phyloP scores from a whole-genome alignment of 2,888 invertebrate genomes.

The Meteorus cinctellus region DNA sequence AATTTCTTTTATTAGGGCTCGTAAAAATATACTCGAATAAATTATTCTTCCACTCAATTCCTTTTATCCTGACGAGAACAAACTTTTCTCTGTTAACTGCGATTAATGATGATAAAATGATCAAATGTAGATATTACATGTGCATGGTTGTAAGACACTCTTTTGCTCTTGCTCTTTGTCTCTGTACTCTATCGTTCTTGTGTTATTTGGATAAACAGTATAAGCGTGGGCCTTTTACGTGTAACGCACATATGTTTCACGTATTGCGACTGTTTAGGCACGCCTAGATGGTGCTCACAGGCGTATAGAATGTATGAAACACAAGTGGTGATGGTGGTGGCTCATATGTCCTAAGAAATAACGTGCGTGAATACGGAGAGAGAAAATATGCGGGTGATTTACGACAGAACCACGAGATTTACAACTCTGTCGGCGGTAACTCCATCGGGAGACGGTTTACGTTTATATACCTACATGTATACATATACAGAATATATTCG shows the following conservation, averaged over 20 bases:
- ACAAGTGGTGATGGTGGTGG: not conserved
- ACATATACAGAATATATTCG: conserved; percentile 26
- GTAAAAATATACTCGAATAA: no score
- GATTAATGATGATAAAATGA: not conserved
- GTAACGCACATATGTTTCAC: conserved; percentile 3
- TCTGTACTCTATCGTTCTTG: not conserved
- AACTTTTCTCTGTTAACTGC: not conserved
- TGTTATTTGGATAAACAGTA: not conserved
- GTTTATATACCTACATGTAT: not conserved
- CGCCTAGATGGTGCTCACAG: conserved; percentile 24
- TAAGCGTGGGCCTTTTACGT: conserved; percentile 10
- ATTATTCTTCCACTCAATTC: not conserved
- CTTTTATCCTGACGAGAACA: not conserved
- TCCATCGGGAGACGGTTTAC: conserved; percentile 44
- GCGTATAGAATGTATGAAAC: conserved; percentile 15
- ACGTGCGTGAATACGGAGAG: not conserved
- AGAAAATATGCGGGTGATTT: conserved; percentile 52
- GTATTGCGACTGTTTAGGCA: conserved; percentile 24
- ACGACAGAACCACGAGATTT: conserved; percentile 53
- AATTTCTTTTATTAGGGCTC: no score
- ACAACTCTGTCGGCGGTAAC: conserved; percentile 51
- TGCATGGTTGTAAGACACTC: not conserved
- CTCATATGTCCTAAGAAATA: conserved; percentile 21
- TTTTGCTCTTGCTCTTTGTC: not conserved
- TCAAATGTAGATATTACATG: not conserved